These are phyloP conservation scores for Apodemus agrarius DNA, from an alignment of 2,797 vertebrate species.

Conservation along the genomic window DNA sequence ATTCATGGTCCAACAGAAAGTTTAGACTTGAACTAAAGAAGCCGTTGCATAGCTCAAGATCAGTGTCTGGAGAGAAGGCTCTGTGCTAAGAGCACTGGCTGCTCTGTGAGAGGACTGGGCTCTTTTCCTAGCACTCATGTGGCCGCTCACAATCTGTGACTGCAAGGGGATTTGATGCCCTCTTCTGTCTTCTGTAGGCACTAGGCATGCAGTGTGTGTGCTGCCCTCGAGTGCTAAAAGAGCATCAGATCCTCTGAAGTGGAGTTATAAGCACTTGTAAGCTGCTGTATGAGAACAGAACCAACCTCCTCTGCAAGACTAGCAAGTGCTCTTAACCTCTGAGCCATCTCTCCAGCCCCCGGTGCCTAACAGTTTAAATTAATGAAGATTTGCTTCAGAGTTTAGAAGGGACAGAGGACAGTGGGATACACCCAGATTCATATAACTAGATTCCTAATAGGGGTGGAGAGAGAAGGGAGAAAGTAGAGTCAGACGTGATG, in stretches of 20 bases:
- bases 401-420: neutral
- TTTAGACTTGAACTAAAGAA: constrained; percentile 40
- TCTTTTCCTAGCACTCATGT: too few species aligned
- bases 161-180: neutral
- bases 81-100: neutral
- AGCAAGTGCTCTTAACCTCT: neutral
- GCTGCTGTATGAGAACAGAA: neutral
- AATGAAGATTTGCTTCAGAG: constrained; percentile 20
- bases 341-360: neutral
- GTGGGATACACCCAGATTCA: neutral
- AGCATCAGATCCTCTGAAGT: neutral
- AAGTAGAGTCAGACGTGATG: neutral
- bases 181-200: neutral
- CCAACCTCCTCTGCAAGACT: neutral
- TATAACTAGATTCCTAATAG: neutral
- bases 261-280: neutral
- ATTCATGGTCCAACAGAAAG: neutral
- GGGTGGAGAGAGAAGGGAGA: neutral
- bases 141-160: neutral
- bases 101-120: neutral
- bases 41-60: neutral
- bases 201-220: neutral
- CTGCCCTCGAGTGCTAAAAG: neutral
- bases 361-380: constrained; percentile 51
- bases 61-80: neutral